Evolutionary conservation across 2,797 vertebrate genomes (phyloP), one percentile per base, ranked within the genome.

Genomic region (Falco columbarius): DNA sequence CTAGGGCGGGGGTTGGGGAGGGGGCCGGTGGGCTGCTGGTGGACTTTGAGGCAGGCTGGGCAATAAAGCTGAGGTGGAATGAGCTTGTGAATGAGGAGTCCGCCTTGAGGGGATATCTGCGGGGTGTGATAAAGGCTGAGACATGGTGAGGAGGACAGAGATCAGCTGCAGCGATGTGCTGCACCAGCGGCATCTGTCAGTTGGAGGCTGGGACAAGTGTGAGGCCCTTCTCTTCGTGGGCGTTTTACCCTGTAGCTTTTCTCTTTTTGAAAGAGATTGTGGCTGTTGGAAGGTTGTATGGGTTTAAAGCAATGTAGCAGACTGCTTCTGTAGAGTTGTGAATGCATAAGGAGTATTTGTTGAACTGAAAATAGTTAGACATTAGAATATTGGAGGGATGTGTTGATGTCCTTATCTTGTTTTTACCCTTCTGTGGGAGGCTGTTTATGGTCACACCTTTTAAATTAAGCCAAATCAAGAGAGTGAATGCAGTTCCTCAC

Each of bases 151-250:
- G 38, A 34, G 52, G 32, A 1, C 49, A 17, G 40, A n/a, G 75
- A 21, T 32, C 65, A 68, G 47, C 36, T 36, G 54, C 6, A 47
- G 36, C 26, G 62, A 36, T 56, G 40, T 20, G 30, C 22, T 18
- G 58, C 29, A 4, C 62, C 6, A 14, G 49, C 29, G 44, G 61
- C 27, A 83, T 34, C 36, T 71, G 71, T 72, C 52, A 66, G 8
- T 1, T 44, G 44, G 18, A 34, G 52, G 1, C 21, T 4, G 26
- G 30, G 14, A 7, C 14, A 10, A 16, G 14, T 4, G 0, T 2
- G 44, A 8, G 9, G 10, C 5, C 36, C 26, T 44, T 21, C 19
- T 22, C 40, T 4, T 0, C 5, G 49, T 10, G 10, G 12, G 6
- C 2, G 5, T 26, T 63, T 63, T 66, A 8, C 21, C 27, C 18